Conservation (phyloP, 1,140 invertebrate species). For the Drosophila orena region DNA sequence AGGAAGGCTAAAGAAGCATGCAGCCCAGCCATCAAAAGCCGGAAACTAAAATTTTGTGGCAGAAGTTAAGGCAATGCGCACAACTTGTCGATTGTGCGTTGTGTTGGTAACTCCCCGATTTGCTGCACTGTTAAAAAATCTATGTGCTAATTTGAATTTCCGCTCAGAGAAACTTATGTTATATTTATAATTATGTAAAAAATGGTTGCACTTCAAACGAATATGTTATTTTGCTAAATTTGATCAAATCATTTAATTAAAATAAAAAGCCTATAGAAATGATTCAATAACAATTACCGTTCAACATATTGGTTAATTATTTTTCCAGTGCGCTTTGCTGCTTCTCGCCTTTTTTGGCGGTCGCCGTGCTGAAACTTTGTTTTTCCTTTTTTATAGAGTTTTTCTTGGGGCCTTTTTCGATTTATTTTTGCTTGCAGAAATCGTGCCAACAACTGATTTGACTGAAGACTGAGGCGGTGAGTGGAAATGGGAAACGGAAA, state of each 20-base stretch:
- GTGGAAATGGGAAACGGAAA: conserved; percentile 19
- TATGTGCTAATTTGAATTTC: too few species aligned
- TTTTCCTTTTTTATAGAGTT: conserved; percentile 48
- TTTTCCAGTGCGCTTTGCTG: conserved; percentile 1
- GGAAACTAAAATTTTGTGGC: conserved; percentile 79
- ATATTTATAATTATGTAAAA: too few species aligned
- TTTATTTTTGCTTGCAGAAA: conserved; percentile 60
- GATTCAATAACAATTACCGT: too few species aligned
- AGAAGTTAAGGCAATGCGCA: conserved; percentile 76
- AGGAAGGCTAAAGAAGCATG: conserved; percentile 37
- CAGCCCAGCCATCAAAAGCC: conserved; percentile 73
- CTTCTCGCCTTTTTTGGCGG: conserved; percentile 24
- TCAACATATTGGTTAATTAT: too few species aligned
- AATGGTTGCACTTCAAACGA: too few species aligned
- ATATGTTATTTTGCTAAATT: too few species aligned
- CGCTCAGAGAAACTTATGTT: too few species aligned
- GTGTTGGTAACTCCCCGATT: conserved; percentile 9
- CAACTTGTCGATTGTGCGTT: conserved; percentile 77
- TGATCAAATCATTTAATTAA: too few species aligned
- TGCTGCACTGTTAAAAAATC: not conserved
- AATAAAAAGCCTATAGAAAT: too few species aligned
- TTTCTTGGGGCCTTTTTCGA: conserved; percentile 28
- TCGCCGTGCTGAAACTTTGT: conserved; percentile 64
- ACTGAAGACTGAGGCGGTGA: conserved; percentile 56
- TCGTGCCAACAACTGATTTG: conserved; percentile 79